These are phyloP conservation scores for Sinhomidia bicolor DNA, from an alignment of 2,888 invertebrate species.

Conservation along the genomic window DNA sequence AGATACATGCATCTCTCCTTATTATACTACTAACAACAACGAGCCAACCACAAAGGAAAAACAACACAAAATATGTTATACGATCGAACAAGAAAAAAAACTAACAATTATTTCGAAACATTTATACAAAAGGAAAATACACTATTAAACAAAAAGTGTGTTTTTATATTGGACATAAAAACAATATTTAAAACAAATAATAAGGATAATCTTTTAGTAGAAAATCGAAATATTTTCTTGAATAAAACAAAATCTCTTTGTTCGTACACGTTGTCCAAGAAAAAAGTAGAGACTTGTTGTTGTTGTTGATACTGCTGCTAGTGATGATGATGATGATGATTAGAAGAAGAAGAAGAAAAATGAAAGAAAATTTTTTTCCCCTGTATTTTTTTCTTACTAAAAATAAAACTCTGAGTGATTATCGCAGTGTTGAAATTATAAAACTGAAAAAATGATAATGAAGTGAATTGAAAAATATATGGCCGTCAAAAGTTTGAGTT, in stretches of 20 bases:
- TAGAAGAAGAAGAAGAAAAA: no score
- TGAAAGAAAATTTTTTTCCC: no score
- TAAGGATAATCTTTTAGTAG: no score
- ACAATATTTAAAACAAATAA: background rate
- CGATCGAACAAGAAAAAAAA: conserved; percentile 37
- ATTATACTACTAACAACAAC: background rate
- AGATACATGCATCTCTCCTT: no score
- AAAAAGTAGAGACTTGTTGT: background rate
- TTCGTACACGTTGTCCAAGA: background rate
- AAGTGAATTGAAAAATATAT: no score
- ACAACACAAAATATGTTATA: conserved; percentile 12
- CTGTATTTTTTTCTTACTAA: no score
- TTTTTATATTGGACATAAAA: background rate
- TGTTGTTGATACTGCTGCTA: background rate
- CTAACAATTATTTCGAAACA: conserved; percentile 24
- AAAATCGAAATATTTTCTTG: no score
- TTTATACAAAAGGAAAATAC: conserved; percentile 44
- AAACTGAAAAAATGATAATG: no score
- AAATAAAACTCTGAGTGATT: no score
- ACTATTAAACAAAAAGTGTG: background rate
- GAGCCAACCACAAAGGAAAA: conserved; percentile 39
- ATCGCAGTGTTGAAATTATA: no score
- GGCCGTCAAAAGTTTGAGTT: no score
- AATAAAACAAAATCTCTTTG: no score
- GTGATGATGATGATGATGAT: background rate